These are phyloP conservation scores for Rhopilema esculentum DNA, from an alignment of 30 jellyfish, hydroid and myxozoan species.

Conservation along the genomic window DNA sequence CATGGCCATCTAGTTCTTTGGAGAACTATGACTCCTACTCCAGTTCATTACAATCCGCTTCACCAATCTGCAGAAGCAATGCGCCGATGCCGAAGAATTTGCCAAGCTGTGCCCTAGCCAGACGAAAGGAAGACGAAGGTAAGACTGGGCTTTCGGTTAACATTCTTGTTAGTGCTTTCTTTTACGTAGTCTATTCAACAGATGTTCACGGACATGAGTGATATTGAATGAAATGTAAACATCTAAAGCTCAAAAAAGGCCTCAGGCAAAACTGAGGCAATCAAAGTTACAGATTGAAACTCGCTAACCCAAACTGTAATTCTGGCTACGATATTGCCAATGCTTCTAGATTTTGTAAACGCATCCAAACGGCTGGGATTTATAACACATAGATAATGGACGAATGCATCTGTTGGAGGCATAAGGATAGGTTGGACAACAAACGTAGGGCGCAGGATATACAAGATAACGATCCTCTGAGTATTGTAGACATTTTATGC, in stretches of 20 bases:
- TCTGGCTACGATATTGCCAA: too few species aligned
- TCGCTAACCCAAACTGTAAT: too few species aligned
- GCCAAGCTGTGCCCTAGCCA: conserved; percentile 49
- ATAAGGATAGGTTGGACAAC: too few species aligned
- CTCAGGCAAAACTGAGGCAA: too few species aligned
- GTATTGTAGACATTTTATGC: too few species aligned
- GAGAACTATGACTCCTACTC: conserved; percentile 33
- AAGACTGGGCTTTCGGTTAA: background rate
- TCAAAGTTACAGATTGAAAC: too few species aligned
- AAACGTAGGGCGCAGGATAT: too few species aligned
- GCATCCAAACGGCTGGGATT: background rate
- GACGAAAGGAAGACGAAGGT: conserved; percentile 48
- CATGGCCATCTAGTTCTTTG: conserved; percentile 21
- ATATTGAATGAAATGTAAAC: too few species aligned
- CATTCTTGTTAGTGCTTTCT: background rate
- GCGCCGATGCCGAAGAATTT: conserved; percentile 25
- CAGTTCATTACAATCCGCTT: conserved; percentile 2
- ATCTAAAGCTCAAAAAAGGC: too few species aligned
- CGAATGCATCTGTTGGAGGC: background rate
- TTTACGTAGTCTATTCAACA: background rate
- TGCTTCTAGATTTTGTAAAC: too few species aligned
- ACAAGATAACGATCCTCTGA: too few species aligned
- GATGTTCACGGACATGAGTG: background rate
- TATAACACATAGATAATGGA: background rate
- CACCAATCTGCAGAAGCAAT: conserved; percentile 16